Evolutionary conservation across 1,140 invertebrate genomes (phyloP), one percentile per base, ranked within the genome.

Genomic region (Drosophila sp.): DNA sequence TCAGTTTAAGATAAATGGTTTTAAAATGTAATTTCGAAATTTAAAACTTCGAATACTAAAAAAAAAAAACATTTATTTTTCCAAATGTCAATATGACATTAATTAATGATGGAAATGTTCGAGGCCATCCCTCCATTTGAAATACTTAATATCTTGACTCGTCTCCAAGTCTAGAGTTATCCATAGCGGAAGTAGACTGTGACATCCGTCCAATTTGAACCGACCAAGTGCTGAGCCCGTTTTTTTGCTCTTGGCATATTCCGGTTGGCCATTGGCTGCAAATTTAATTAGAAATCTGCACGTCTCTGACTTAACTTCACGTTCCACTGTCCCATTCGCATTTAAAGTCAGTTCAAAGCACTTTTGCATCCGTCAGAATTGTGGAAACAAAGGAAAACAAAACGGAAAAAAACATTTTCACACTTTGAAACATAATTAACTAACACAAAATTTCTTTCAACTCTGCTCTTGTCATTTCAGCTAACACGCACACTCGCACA

Each of bases 401-500:
- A 47, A 62, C 29, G 38, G 17, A n/a, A 33, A 56, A 44, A 57
- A 57, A 77, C 62, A 70, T 82, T 73, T 76, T 77, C 76, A 80
- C 79, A 89, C 84, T 76, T 89, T 87, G 66, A 65, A 68, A 73
- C 65, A 87, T 79, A 83, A 87, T 86, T 87, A 83, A 87, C 84
- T 80, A 80, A 87, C 79, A 23, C 44, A 60, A 83, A 87, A 89
- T 77, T 79, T 87, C 80, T 87, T 80, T 79, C 50, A 69, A 65
- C 69, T 90, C 54, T 85, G 84, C 77, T 89, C 70, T 89, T 89
- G 81, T 84, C 80, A 90, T 90, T 90, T 69, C 84, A 80, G 72
- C 61, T 33, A 30, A 58, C n/a, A 67, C 71, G 1, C 25, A 66
- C 64, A 68, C 57, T 32, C 58, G 38, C 62, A 64, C 41, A 62